These are phyloP conservation scores for Laodelphax striatellus DNA, from an alignment of 1,140 invertebrate species.

Conservation along the genomic window DNA sequence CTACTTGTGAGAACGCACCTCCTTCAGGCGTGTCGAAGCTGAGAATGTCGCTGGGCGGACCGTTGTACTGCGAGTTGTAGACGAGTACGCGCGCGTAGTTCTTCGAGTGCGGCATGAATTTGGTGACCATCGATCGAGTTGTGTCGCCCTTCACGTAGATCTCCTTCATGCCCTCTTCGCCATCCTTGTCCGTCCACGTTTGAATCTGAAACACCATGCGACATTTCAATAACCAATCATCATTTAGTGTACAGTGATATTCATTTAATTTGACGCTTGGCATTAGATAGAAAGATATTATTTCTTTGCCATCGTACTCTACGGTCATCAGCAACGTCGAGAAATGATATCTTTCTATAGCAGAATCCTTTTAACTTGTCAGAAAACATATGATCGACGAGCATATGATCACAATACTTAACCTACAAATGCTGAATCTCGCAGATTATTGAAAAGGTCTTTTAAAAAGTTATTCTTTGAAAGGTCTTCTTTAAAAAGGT, in stretches of 20 bases:
- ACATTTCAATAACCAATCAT: background rate
- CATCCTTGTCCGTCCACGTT: slow-evolving; percentile 80
- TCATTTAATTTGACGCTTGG: no score
- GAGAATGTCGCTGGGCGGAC: slow-evolving; percentile 74
- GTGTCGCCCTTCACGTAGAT: slow-evolving; percentile 64
- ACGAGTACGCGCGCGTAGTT: slow-evolving; percentile 84
- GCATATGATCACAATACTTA: no score
- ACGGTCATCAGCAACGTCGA: no score
- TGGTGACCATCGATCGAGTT: slow-evolving; percentile 60
- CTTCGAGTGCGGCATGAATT: slow-evolving; percentile 78
- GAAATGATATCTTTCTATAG: no score
- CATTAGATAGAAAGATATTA: no score
- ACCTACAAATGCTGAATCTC: no score
- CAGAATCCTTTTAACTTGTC: no score
- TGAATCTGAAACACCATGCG: slow-evolving; percentile 57
- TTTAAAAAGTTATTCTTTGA: no score
- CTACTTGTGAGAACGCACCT: slow-evolving; percentile 32
- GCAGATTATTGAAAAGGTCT: no score
- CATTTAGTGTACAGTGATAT: background rate
- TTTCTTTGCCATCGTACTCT: no score
- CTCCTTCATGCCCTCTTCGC: slow-evolving; percentile 60
- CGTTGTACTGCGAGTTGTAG: slow-evolving; percentile 83
- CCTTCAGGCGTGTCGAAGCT: slow-evolving; percentile 86
- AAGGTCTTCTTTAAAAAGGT: no score
- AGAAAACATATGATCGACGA: no score